Evolutionary conservation across 92 coral and sea anemone genomes (phyloP), one percentile per base, ranked within the genome.

Genomic region (Parazoanthus darwini): DNA sequence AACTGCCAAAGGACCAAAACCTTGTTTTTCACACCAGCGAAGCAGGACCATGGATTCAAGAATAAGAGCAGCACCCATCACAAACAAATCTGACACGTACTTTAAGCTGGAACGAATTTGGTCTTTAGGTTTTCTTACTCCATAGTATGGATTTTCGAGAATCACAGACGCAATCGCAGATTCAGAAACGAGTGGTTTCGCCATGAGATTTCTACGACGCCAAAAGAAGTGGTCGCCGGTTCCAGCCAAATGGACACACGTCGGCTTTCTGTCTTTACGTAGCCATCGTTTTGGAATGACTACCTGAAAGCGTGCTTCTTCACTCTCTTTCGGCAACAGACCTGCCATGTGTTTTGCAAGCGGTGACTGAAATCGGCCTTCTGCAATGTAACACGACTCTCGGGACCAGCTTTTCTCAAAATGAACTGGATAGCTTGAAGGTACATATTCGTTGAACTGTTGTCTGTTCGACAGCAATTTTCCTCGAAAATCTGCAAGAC

Each of bases 201-300:
- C 99, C 94, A 95, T 93, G 74, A 97, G 89, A 89, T 93, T 94
- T 91, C 99, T 88, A 59, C 99, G 92, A 72, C 98, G 92, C 99
- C 99, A 97, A 88, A 88, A 97, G 82, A 90, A 89, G 78, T 97
- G 99, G 90, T 97, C 99, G 29, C 99, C 99, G 0, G 99, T 97
- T 0, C 99, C 99, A 37, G 99, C 99, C 10, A 97, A 81, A 35
- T 95, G 98, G 14, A 97, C 89, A 73, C 99, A 97, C 70, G 93
- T 87, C 4, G 99, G 97, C 74, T 91, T 93, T 79, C 93, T 93
- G 70, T 82, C 92, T 46, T 90, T 89, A 38, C 90, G 88, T 26
- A 70, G 91, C 94, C 96, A 93, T 63, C 89, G 86, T 48, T 89
- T 95, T 37, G 99, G 99, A 26, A 94, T 68, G 33, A 97, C 88